These are phyloP conservation scores for Parapristionchus giblindavisi DNA, from an alignment of 2,888 invertebrate species.

Conservation along the genomic window DNA sequence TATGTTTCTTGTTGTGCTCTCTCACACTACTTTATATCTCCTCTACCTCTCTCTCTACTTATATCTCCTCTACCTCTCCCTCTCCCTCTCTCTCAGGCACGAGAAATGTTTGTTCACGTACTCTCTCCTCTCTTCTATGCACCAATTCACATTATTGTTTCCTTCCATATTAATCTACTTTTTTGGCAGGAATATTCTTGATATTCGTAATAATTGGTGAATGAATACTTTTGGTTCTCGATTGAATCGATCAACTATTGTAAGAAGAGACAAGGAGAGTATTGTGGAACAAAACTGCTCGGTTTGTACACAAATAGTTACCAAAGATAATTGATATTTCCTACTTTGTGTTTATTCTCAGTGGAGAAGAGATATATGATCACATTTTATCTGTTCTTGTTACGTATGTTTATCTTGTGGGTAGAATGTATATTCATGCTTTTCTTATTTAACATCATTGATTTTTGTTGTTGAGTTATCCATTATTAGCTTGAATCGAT, in stretches of 20 bases:
- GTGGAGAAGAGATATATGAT: constrained; percentile 27
- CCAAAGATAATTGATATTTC: not conserved
- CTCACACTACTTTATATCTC: not conserved
- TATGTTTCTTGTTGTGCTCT: too few species aligned
- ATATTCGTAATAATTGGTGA: not conserved
- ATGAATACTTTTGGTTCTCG: not conserved
- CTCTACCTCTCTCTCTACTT: not conserved
- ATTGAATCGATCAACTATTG: not conserved
- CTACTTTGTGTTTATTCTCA: too few species aligned
- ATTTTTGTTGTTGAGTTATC: too few species aligned
- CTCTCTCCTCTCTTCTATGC: not conserved
- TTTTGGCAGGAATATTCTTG: too few species aligned
- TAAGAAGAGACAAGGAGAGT: constrained; percentile 31
- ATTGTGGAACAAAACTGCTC: constrained; percentile 4
- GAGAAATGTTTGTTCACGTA: not conserved
- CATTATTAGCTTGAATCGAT: too few species aligned
- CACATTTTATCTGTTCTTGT: too few species aligned
- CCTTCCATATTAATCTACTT: too few species aligned
- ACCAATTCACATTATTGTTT: too few species aligned
- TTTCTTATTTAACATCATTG: too few species aligned
- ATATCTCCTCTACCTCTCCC: not conserved
- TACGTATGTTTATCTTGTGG: not conserved
- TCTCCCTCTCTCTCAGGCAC: not conserved
- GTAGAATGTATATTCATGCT: not conserved
- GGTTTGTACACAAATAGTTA: not conserved